Conservation (phyloP, 1,140 invertebrate species). For the Tetraneura akinire region DNA sequence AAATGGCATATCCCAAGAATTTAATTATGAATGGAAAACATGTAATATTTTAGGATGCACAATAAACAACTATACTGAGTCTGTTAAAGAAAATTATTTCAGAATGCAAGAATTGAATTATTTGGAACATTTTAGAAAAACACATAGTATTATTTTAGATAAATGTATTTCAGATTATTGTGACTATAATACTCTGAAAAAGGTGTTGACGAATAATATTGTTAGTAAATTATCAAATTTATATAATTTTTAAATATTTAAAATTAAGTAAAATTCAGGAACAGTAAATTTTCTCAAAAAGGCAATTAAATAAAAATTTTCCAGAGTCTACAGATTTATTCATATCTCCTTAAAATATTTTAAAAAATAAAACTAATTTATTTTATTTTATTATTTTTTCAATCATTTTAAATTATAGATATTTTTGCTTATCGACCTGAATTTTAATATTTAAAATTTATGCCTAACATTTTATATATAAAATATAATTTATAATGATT, state of each 20-base stretch:
- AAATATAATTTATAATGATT: no score
- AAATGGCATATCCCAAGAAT: not conserved
- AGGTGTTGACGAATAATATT: not conserved
- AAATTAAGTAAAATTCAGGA: no score
- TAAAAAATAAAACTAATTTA: no score
- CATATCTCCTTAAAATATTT: no score
- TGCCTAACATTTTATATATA: no score
- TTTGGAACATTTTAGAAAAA: not conserved
- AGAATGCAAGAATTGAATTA: slow-evolving; percentile 15
- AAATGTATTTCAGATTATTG: not conserved
- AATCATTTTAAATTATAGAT: not conserved
- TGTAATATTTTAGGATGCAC: slow-evolving; percentile 1
- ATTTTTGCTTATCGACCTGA: no score
- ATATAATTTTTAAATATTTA: no score
- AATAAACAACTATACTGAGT: not conserved
- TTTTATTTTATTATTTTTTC: no score
- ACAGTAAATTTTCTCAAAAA: no score
- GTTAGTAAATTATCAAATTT: slow-evolving; percentile 5
- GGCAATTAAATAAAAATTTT: no score
- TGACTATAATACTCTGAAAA: not conserved
- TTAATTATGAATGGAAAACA: slow-evolving; percentile 39
- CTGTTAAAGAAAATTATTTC: not conserved
- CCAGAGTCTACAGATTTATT: no score
- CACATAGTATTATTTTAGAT: not conserved
- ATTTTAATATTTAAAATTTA: no score